Evolutionary conservation across 2,797 vertebrate species (phyloP), one percentile per base, ranked within the genome.

Genomic region (Peromyscus melanophrys): DNA sequence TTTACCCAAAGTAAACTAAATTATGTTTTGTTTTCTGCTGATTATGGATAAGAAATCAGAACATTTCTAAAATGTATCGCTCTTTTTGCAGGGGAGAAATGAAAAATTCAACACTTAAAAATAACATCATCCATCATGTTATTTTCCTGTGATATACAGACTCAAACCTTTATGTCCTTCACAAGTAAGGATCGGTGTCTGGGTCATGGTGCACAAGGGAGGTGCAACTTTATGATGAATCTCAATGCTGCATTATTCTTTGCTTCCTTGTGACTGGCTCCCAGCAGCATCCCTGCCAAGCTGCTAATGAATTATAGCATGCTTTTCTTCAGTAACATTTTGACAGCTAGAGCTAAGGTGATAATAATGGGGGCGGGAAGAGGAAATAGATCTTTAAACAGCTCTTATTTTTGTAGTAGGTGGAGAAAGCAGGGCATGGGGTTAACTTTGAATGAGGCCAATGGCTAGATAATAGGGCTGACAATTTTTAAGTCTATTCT

Each of bases 21-120:
- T 89, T 78, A 71, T 34, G 76, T 57, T 87, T 94, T 78, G 21
- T 80, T 76, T 82, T 29, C 90, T 96, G 95, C 89, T 84, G 83
- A 80, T 94, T 90, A 67, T 67, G 88, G 95, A 90, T 88, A 90
- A 88, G 57, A 75, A 73, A 92, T 96, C 65, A 52, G 90, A 93
- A 63, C n/a, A 85, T 96, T 93, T 97, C 75, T 76, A 90, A 96
- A 95, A 93, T n/a, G 34, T 17, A 80, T 12, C 14, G 5, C 57
- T 93, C 67, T 93, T 86, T 6, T 94, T 83, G 31, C 4, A 59
- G 34, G 19, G 43, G 19, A 80, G 77, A 59, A 95, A 49, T 90
- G 76, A 93, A 92, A 81, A 91, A n/a, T 73, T 34, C 81, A 71
- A 85, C n/a, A 43, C 67, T 93, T 40, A 92, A 81, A 81, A 87